phyloP scores from a whole-genome alignment of 2,888 invertebrate species.

The Ichneumon xanthorius region DNA sequence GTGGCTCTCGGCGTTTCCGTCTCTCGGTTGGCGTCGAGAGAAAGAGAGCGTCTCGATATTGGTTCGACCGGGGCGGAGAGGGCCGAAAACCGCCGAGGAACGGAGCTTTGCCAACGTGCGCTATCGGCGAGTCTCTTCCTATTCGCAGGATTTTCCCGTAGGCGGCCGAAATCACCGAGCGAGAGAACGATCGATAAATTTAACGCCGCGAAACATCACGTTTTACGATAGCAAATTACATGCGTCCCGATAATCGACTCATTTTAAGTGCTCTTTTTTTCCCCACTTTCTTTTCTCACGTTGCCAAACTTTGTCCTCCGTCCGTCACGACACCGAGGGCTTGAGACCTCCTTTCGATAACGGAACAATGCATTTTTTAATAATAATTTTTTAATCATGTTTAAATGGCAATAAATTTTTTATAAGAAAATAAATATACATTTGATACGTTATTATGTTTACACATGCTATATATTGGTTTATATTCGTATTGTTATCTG shows the following conservation, averaged over 20 bases:
- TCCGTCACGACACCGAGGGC: neutral
- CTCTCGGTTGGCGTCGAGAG: neutral
- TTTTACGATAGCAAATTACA: slow-evolving; percentile 17
- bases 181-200: neutral
- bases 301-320: slow-evolving; percentile 45
- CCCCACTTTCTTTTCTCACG: slow-evolving; percentile 55
- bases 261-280: slow-evolving; percentile 17
- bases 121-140: slow-evolving; percentile 5
- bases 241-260: slow-evolving; percentile 19
- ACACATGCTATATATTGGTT: too few species aligned
- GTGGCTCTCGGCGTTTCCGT: neutral
- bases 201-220: neutral
- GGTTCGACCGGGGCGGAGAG: neutral
- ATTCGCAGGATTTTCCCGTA: slow-evolving; percentile 3
- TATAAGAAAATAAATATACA: too few species aligned
- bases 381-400: neutral
- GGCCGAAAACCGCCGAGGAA: slow-evolving; percentile 6
- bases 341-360: neutral
- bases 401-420: too few species aligned
- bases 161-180: slow-evolving; percentile 2
- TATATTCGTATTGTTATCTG: too few species aligned
- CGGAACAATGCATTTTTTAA: slow-evolving; percentile 38
- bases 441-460: too few species aligned
- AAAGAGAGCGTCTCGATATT: slow-evolving; percentile 2
- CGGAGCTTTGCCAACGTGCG: slow-evolving; percentile 11